Base-by-base conservation (phyloP, 2,888 invertebrate genomes). In the Philaethria dido region DNA sequence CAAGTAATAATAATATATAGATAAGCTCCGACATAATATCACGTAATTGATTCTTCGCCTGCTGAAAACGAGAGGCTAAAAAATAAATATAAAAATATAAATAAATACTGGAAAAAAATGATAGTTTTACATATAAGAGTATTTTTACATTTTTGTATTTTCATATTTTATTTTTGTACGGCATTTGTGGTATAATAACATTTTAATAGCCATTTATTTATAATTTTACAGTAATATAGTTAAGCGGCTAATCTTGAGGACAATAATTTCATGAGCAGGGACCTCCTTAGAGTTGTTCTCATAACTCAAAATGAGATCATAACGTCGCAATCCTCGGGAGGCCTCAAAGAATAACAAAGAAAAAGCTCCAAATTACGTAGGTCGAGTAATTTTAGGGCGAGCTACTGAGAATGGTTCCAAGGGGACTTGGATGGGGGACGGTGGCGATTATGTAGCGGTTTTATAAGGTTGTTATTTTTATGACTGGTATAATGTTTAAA, bases 271-370 rank as follows among this genome's bases (percentile, higher is more conserved):
- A 81, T 82, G 81, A 80, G 75, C 76, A 78, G 85, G 85, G 85
- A 84, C 85, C 82, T 82, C 81, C 87, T 88, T 86, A 87, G 89
- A 89, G 88, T 87, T 90, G 87, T 84, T 85, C 88, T 88, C 88
- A 88, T 91, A 90, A 89, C 89, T 91, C 86, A 89, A 88, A 91
- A 91, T 90, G 91, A 89, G 90, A 91, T 91, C 89, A 89, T 92
- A 91, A 89, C 89, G 86, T 87, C 84, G 86, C 86, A 82, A 87
- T 85, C 85, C 90, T 88, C 91, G 80, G 81, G 86, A 81, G 89
- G 85, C 82, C 83, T 84, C 84, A 85, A 88, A 87, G 89, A 88
- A 91, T 89, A 89, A 90, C 88, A 90, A 90, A 87, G 88, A 89
- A 88, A 87, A 89, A 83, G 84, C 85, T 86, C 86, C 88, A 88